Evolutionary conservation across 2,888 invertebrate genomes (phyloP), one percentile per base, ranked within the genome.

Genomic region (Polietes domitor): DNA sequence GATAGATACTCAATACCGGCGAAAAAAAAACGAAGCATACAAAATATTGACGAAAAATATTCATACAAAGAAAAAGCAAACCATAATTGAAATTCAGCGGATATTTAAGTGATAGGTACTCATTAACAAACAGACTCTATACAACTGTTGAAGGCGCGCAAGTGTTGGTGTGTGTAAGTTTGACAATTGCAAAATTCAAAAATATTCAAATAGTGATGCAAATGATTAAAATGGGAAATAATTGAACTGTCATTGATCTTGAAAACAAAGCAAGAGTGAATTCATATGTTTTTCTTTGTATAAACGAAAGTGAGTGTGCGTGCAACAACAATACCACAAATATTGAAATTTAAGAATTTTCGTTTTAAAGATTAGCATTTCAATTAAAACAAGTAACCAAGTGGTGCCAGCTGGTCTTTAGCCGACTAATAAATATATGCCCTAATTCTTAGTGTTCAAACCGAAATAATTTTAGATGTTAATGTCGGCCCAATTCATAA

Each of bases 241-340:
- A 28, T 61, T 58, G 1, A 50, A 50, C 50, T 55, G 55, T 55
- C 24, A 55, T 61, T 61, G 26, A 61, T 26, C 61, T 61, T 61
- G 61, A 28, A 61, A 32, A 61, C 28, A 21, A 61, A 61, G 28
- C 26, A 26, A 24, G 58, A 58, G 26, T 58, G 24, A 58, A 58
- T 58, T 58, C 12, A 26, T 58, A n/a, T 47, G 4, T 47, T 47
- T 15, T 47, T 47, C n/a, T 47, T 12, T 26, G 9, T 61, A 32
- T 61, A 28, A 21, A 21, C 7, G 53, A 21, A 55, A 10, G 53
- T 7, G 21, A 17, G 28, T 61, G 17, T 5, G 17, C 32, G 61
- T 4, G 17, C 47, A n/a, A n/a, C 9, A 32, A 32, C 32, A 32
- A 4, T 32, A 32, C 32, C 32, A 9, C 4, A 32, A 32, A 32